Conservation (phyloP, 2,797 vertebrate species). For the Euthynnus affinis region DNA sequence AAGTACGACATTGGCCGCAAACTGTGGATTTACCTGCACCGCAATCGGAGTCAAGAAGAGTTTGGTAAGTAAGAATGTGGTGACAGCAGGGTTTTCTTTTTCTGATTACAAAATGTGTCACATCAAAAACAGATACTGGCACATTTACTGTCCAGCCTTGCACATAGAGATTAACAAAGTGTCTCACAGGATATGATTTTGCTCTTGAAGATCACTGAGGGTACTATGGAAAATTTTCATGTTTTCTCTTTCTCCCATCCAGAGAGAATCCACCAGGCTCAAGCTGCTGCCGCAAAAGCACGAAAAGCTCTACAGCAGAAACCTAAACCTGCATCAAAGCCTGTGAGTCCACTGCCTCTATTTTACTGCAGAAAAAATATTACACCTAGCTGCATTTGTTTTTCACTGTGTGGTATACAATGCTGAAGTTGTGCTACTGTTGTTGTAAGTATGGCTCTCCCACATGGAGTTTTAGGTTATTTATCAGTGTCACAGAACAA, state of each 20-base stretch:
- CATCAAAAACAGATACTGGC: no score
- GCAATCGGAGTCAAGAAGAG: conserved; percentile 95
- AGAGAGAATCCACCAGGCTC: conserved; percentile 98
- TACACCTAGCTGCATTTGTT: background rate
- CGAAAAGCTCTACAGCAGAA: conserved; percentile 98
- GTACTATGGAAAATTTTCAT: background rate
- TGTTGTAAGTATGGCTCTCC: background rate
- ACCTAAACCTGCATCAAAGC: conserved; percentile 94
- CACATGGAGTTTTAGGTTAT: background rate
- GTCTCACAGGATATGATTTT: background rate
- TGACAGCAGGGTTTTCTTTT: no score
- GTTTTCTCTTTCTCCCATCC: conserved; percentile 47
- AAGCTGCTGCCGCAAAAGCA: conserved; percentile 97
- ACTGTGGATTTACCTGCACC: conserved; percentile 98
- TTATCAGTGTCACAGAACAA: background rate
- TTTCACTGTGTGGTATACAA: background rate
- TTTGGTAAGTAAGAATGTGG: conserved; percentile 88
- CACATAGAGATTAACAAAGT: background rate
- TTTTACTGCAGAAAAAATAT: background rate
- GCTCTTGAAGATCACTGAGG: background rate
- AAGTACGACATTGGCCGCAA: conserved; percentile 98
- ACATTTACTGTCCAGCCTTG: no score
- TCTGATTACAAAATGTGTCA: no score
- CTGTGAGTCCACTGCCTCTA: conserved; percentile 84
- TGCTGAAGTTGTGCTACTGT: background rate